A percentile compares a stretch with the other conserved stretches of the same genome.
Evolutionary conservation across 2,888 invertebrate species (phyloP).

Genomic region (Plagodis pulveraria): DNA sequence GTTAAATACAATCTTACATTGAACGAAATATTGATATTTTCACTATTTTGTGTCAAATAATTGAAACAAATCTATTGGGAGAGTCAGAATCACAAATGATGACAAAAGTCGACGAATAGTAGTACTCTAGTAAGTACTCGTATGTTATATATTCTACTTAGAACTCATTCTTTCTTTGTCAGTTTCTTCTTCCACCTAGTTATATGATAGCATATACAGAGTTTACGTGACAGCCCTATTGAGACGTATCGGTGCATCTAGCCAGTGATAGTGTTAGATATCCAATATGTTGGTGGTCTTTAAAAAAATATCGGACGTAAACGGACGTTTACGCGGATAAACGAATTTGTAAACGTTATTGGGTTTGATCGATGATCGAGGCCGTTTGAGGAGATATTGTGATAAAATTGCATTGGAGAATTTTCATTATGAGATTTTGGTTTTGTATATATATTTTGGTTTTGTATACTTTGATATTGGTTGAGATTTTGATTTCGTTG

Average conservation of each 20-base stretch:
- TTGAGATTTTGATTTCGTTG: too few species aligned
- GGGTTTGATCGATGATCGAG: slow-evolving; percentile 35
- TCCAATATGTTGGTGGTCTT: slow-evolving; percentile 73
- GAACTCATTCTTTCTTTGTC: not conserved
- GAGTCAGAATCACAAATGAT: too few species aligned
- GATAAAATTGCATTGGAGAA: not conserved
- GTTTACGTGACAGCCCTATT: slow-evolving; percentile 31
- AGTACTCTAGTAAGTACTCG: too few species aligned
- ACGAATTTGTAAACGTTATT: slow-evolving; percentile 51
- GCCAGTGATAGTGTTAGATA: slow-evolving; percentile 76
- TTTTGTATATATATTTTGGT: too few species aligned
- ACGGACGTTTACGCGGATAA: slow-evolving; percentile 65
- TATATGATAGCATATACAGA: not conserved
- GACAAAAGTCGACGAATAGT: too few species aligned
- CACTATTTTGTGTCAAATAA: too few species aligned
- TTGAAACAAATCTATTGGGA: too few species aligned
- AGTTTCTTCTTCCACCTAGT: not conserved
- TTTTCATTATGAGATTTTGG: too few species aligned
- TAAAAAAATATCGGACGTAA: slow-evolving; percentile 55
- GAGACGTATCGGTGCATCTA: slow-evolving; percentile 71
- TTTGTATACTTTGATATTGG: too few species aligned
- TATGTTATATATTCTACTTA: too few species aligned
- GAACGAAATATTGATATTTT: too few species aligned
- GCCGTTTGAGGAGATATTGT: slow-evolving; percentile 1
- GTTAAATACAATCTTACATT: too few species aligned